These are phyloP conservation scores for Melipona quadrifasciata DNA, from an alignment of 1,140 invertebrate species.

Conservation along the genomic window DNA sequence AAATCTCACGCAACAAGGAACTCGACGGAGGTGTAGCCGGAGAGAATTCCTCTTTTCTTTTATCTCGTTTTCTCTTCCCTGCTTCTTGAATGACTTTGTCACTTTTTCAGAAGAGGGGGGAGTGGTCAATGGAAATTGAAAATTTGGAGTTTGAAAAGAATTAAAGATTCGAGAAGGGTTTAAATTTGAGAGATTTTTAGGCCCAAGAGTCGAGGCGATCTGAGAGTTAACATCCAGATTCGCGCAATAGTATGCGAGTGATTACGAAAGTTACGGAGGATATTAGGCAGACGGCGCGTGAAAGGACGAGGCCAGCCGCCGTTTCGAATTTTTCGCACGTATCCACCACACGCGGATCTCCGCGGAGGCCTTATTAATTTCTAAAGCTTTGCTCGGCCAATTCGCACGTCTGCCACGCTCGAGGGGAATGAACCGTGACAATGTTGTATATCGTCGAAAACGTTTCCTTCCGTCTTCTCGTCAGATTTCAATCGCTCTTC, in stretches of 20 bases:
- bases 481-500: not conserved
- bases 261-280: constrained; percentile 22
- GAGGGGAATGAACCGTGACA: constrained; percentile 26
- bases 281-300: constrained; percentile 6
- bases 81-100: not conserved
- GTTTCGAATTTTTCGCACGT: constrained; percentile 8
- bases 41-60: not conserved
- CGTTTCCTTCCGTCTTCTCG: not conserved
- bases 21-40: not conserved
- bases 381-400: not conserved
- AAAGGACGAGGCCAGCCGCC: constrained; percentile 13
- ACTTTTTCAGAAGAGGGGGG: not conserved
- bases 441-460: not conserved
- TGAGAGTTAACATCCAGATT: too few species aligned
- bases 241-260: constrained; percentile 1
- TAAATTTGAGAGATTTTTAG: too few species aligned
- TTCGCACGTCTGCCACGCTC: constrained; percentile 32
- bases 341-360: constrained; percentile 9
- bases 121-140: not conserved
- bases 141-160: too few species aligned
- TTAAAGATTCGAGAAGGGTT: too few species aligned
- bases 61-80: not conserved
- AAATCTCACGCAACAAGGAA: not conserved
- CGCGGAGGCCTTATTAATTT: constrained; percentile 13
- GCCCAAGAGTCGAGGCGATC: too few species aligned